Percentiles rank a stretch among this genome's conserved stretches.
phyloP scores from a whole-genome alignment of 2,113 vertebrate species.

The Micronisus gabar region DNA sequence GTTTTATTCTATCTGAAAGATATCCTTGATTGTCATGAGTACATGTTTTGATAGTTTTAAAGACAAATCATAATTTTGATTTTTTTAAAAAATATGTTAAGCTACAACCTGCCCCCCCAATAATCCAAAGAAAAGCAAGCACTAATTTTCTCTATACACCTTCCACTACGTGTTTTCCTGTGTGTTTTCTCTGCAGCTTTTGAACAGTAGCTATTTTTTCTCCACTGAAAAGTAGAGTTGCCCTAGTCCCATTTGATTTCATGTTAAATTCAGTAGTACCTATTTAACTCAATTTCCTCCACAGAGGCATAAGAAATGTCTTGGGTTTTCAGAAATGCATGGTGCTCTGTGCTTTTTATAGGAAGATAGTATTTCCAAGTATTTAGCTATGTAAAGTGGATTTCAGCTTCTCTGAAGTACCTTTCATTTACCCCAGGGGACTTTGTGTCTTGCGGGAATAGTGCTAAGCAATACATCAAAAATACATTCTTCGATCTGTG shows the following conservation, averaged over 20 bases:
- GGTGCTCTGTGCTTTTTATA: neutral
- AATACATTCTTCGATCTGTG: neutral
- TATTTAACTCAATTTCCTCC: neutral
- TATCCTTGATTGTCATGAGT: neutral
- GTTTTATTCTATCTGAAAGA: neutral
- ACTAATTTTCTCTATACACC: neutral
- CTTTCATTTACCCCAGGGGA: neutral
- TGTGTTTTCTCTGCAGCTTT: neutral
- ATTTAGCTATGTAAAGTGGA: neutral
- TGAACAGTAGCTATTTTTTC: neutral
- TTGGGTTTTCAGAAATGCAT: neutral
- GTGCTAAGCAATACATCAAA: neutral
- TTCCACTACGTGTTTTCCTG: neutral
- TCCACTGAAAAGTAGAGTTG: neutral
- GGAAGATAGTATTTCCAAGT: neutral
- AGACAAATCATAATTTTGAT: neutral
- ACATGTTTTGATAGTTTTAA: neutral
- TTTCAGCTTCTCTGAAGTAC: neutral
- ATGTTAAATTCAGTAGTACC: neutral
- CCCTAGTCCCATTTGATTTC: neutral
- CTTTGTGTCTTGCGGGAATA: neutral
- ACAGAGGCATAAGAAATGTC: neutral
- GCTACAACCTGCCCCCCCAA: neutral
- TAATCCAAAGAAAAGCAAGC: neutral
- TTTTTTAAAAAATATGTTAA: neutral